Percentiles rank a stretch among this genome's conserved stretches.
These are phyloP conservation scores for Quadroppia sp. DNA, from an alignment of 2,888 invertebrate species.

Conservation along the genomic window DNA sequence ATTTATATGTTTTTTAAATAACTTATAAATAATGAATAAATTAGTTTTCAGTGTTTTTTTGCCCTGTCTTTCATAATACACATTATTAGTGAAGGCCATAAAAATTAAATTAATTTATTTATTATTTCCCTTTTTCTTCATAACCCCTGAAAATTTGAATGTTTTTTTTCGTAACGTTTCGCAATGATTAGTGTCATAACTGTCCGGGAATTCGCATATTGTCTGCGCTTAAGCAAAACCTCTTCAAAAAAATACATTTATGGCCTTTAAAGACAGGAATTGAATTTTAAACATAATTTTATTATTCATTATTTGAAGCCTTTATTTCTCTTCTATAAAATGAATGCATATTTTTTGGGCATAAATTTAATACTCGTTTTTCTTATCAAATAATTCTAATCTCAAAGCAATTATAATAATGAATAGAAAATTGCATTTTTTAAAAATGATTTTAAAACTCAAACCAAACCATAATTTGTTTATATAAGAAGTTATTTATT, in stretches of 20 bases:
- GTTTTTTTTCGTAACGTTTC: background rate
- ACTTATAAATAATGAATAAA: no score
- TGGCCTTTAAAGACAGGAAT: slow-evolving; percentile 8
- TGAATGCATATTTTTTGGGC: no score
- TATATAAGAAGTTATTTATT: no score
- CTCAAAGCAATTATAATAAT: slow-evolving; percentile 1
- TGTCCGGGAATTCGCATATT: background rate
- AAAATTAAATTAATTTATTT: slow-evolving; percentile 8
- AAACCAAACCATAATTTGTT: no score
- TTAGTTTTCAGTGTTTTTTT: no score
- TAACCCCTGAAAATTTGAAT: background rate
- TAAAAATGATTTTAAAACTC: no score
- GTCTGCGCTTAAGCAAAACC: background rate
- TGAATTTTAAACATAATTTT: background rate
- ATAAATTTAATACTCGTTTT: slow-evolving; percentile 13
- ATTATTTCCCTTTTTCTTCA: background rate
- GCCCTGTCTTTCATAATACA: no score
- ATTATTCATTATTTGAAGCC: background rate
- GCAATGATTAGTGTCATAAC: slow-evolving; percentile 14
- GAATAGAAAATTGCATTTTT: background rate
- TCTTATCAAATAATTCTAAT: background rate
- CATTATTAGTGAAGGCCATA: no score
- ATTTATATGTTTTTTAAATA: no score
- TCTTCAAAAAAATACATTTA: no score
- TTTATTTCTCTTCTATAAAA: no score